These are phyloP conservation scores for Spheniscus humboldti DNA, from an alignment of 2,797 vertebrate species.

Conservation along the genomic window DNA sequence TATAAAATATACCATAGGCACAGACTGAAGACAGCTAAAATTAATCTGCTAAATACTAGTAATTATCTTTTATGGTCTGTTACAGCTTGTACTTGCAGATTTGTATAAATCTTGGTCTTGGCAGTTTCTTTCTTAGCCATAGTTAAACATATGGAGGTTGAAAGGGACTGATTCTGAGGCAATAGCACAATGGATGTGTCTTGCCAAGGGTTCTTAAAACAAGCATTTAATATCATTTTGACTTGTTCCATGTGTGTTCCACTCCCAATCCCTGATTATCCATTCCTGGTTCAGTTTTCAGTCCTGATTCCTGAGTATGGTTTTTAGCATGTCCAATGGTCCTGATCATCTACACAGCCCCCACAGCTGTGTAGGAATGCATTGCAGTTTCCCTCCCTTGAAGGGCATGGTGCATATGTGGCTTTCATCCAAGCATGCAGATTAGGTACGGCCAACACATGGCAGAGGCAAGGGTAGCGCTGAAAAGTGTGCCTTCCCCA, in stretches of 20 bases:
- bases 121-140: neutral
- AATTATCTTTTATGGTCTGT: neutral
- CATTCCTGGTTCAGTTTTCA: neutral
- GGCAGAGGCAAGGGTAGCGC: neutral
- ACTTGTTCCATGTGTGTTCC: neutral
- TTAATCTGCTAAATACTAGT: neutral
- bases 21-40: neutral
- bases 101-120: neutral
- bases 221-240: neutral
- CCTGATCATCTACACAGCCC: no score
- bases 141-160: neutral
- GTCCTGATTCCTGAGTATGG: neutral
- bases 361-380: neutral
- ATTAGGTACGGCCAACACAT: no score
- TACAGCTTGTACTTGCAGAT: neutral
- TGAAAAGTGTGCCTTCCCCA: neutral
- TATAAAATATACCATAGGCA: neutral
- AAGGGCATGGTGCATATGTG: neutral
- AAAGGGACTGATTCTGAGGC: neutral
- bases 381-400: accelerated
- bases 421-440: neutral
- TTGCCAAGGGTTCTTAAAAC: neutral
- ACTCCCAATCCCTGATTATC: neutral
- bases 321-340: neutral
- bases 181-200: neutral